Conservation (phyloP, 35 echinoderm and acorn worm genomes). For the Anneissia japonica region DNA sequence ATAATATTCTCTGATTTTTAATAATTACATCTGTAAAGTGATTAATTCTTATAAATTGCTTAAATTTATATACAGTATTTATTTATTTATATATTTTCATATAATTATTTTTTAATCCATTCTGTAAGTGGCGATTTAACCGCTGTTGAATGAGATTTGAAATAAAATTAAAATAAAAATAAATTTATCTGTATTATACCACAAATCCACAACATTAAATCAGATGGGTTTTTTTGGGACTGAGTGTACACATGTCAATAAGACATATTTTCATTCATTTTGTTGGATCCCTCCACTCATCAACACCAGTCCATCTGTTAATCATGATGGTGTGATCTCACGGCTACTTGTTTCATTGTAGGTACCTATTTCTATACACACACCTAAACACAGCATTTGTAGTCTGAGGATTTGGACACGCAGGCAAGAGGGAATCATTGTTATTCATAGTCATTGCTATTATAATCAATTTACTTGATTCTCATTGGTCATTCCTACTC, state of each 20-base stretch:
- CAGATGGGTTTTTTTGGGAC: too few relatives aligned
- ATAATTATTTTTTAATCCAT: too few relatives aligned
- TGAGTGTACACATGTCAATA: background rate
- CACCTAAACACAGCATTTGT: background rate
- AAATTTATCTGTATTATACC: too few relatives aligned
- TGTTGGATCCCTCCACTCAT: background rate
- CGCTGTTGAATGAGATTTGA: too few relatives aligned
- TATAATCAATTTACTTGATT: background rate
- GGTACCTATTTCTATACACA: background rate
- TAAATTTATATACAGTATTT: too few relatives aligned
- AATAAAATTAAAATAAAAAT: too few relatives aligned
- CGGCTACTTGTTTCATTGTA: background rate
- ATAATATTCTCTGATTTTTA: too few relatives aligned
- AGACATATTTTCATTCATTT: background rate
- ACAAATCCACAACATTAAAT: too few relatives aligned
- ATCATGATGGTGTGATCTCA: background rate
- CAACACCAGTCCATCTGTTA: background rate
- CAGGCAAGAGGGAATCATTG: background rate
- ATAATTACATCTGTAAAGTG: too few relatives aligned
- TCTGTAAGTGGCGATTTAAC: too few relatives aligned
- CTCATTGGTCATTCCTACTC: background rate
- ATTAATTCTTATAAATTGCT: too few relatives aligned
- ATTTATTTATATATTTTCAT: too few relatives aligned
- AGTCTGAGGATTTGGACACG: background rate
- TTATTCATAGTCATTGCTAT: background rate